Evolutionary conservation across 2,797 vertebrate species (phyloP), one percentile per base, ranked within the genome.

Genomic region (Hylomyscus alleni): DNA sequence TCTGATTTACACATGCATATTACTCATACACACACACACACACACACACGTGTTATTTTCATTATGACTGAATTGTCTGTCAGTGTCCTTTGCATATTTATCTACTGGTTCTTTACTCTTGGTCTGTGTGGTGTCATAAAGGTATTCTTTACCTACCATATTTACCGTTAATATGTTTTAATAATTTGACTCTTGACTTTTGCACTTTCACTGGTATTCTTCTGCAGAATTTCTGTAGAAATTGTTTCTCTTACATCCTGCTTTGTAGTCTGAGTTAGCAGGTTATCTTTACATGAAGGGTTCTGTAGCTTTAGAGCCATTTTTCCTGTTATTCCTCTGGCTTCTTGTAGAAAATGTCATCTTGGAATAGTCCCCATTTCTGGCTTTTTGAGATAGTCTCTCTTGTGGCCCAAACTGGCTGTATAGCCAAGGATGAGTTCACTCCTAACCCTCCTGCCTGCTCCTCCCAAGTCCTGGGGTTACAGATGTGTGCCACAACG

Each of bases 181-280:
- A 82, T 73, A 73, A 40, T 60, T 62, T 75, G 2, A 76, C 78
- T 10, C 50, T 96, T 94, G 24, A 15, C 72, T 85, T 97, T 93
- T 87, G 89, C 34, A 29, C 83, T 87, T 95, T 77, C 50, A 40
- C 78, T 62, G 19, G 24, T 17, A 13, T 69, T 96, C 81, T 91
- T 40, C 81, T 78, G 37, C 40, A 91, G 80, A 40, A 65, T 54
- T 77, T 73, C 52, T 34, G 56, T 62, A 82, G 83, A 40, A 67
- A 15, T 20, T 34, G 54, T 37, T 31, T 89, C 86, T 29, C 29
- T 58, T 88, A 40, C 75, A 34, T 44, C 2, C 13, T n/a, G 0
- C 87, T 75, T 90, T 65, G 84, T 95, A 47, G 2, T 87, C 84
- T 87, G 34, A 75, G 37, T 90, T 95, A 93, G 9, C 34, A 90